phyloP scores from a whole-genome alignment of 2,113 vertebrate genomes.

The Hippocampus abdominalis region DNA sequence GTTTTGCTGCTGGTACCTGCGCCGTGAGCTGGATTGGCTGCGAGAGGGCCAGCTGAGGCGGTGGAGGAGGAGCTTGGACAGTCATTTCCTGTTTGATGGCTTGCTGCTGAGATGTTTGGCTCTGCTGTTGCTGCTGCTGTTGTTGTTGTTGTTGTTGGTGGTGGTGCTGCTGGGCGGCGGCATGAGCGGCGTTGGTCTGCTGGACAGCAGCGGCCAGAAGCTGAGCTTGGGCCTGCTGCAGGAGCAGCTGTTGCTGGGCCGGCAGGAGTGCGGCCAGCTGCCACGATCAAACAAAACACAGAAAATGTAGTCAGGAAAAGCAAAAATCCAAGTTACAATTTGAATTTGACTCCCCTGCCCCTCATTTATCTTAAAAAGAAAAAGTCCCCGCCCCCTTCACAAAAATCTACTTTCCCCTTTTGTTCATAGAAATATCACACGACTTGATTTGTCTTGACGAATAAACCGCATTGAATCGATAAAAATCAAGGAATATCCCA shows the following conservation, averaged over 20 bases:
- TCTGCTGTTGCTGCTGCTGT: conserved; percentile 43
- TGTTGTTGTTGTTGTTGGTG: conserved; percentile 58
- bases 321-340: too few species aligned
- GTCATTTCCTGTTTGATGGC: conserved; percentile 63
- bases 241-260: conserved; percentile 85
- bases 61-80: conserved; percentile 68
- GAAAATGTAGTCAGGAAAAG: not conserved
- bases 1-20: conserved; percentile 70
- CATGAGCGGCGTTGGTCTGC: conserved; percentile 79
- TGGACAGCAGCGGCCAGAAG: conserved; percentile 85
- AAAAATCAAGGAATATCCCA: not conserved
- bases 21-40: conserved; percentile 92
- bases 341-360: too few species aligned
- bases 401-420: not conserved
- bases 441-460: not conserved
- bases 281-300: not conserved
- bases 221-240: conserved; percentile 88
- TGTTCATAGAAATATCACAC: too few species aligned
- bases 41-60: conserved; percentile 78
- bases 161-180: conserved; percentile 54
- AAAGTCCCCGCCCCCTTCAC: too few species aligned
- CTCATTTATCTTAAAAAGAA: too few species aligned
- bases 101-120: conserved; percentile 42
- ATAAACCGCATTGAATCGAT: not conserved
- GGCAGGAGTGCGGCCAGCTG: conserved; percentile 86